A percentile compares a stretch with the other conserved stretches of the same genome.
Evolutionary conservation across 2,113 vertebrate species (phyloP).

Genomic region (Megaceryle maxima): DNA sequence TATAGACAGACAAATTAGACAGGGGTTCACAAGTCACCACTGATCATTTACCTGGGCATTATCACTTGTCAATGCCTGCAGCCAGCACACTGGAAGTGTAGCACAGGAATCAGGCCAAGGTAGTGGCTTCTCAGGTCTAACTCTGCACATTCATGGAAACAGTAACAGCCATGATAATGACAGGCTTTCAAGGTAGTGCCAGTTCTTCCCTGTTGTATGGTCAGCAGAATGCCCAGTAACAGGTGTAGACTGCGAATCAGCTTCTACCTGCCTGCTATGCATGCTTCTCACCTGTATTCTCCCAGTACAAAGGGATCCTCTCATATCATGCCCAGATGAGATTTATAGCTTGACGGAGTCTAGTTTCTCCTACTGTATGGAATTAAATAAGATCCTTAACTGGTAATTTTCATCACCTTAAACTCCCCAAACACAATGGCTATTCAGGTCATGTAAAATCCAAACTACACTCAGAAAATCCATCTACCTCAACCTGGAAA

Average conservation of each 20-base stretch:
- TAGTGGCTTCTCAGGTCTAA: neutral
- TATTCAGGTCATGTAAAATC: neutral
- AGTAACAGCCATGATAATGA: neutral
- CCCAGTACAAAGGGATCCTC: neutral
- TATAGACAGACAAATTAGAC: slow-evolving; percentile 13
- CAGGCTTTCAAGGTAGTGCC: neutral
- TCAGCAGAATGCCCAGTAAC: neutral
- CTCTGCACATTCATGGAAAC: neutral
- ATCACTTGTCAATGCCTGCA: neutral
- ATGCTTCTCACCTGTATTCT: neutral
- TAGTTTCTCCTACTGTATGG: neutral
- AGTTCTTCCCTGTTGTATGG: neutral
- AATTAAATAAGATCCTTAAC: neutral
- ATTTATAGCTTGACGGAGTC: neutral
- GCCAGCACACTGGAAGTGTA: neutral
- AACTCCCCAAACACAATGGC: neutral
- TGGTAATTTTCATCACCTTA: neutral
- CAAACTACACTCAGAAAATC: neutral
- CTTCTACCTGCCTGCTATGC: neutral
- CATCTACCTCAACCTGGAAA: neutral
- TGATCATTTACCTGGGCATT: slow-evolving; percentile 20
- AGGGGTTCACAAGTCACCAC: neutral
- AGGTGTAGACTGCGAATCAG: neutral
- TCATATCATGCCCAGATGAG: neutral
- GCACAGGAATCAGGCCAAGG: neutral